Evolutionary conservation across 2,113 vertebrate species (phyloP).

Genomic region (Tachuris rubrigastra): DNA sequence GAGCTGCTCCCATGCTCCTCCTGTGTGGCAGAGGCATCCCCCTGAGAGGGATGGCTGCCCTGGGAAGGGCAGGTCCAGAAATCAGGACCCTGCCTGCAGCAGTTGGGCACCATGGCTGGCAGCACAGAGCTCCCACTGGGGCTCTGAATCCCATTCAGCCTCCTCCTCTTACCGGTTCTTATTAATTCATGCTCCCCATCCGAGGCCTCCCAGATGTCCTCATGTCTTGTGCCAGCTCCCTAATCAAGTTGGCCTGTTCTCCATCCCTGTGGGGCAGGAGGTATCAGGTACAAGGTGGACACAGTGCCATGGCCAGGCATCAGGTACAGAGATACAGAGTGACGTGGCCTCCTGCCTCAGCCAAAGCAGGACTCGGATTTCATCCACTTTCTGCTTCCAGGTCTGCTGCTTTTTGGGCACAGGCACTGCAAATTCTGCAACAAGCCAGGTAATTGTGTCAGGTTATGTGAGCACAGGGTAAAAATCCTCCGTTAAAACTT

Average conservation of each 20-base stretch:
- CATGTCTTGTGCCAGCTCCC: conserved; percentile 1
- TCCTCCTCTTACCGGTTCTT: conserved; percentile 22
- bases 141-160: not conserved
- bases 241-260: not conserved
- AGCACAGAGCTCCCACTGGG: rapidly evolving
- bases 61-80: not conserved
- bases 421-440: not conserved
- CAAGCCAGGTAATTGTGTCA: not conserved
- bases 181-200: conserved; percentile 40
- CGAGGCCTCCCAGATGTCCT: conserved; percentile 42
- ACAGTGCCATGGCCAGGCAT: not conserved
- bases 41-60: rapidly evolving
- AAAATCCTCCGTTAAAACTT: not conserved
- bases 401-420: not conserved
- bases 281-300: not conserved
- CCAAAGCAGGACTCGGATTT: not conserved
- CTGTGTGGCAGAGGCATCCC: not conserved
- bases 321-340: not conserved
- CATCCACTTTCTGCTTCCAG: not conserved
- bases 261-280: not conserved
- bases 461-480: not conserved
- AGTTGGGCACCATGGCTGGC: not conserved
- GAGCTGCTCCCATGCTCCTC: not conserved
- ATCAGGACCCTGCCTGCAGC: not conserved
- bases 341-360: not conserved